Evolutionary conservation across 2,888 invertebrate species (phyloP), one percentile per base, ranked within the genome.

Genomic region (Tribolium freemani): DNA sequence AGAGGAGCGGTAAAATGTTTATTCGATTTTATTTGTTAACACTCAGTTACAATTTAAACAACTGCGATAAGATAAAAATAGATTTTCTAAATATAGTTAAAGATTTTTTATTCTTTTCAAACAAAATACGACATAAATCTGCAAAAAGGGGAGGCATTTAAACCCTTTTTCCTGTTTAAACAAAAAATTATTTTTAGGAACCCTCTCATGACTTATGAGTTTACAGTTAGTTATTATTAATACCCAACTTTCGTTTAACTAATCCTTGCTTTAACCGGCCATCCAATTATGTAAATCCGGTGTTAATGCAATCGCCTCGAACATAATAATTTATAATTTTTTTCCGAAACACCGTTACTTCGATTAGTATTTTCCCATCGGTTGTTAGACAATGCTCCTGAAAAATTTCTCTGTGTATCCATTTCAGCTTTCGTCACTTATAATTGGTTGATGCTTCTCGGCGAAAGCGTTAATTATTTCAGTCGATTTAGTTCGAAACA

Each of bases 391-490:
- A 79, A 79, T 79, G 76, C 76, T 71, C 71, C 76, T 74, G 75
- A 74, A 56, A 76, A 78, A 78, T 77, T 78, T 78, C 63, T 71
- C 9, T 3, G 61, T 66, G 63, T 74, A 67, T 66, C 71, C 73
- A 71, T 77, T 71, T 69, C 54, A 61, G 54, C 51, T 79, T 77
- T 81, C 80, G 73, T 79, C 81, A 78, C 79, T 73, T 78, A 73
- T 79, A 79, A 80, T 79, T 79, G 79, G 80, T 76, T 77, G 77
- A 79, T 74, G 78, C 76, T 56, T 69, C 73, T 70, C 71, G 76
- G 73, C 75, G 71, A 75, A 75, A 77, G 71, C 76, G 75, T 72
- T 80, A 79, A 81, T 81, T 81, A 79, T 79, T 79, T 74, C 79
- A 75, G 73, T 75, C 77, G 78, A 80, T 80, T 80, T 78, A 79